Conservation (phyloP, 2,888 invertebrate genomes). For the Ptilodon capucinus region DNA sequence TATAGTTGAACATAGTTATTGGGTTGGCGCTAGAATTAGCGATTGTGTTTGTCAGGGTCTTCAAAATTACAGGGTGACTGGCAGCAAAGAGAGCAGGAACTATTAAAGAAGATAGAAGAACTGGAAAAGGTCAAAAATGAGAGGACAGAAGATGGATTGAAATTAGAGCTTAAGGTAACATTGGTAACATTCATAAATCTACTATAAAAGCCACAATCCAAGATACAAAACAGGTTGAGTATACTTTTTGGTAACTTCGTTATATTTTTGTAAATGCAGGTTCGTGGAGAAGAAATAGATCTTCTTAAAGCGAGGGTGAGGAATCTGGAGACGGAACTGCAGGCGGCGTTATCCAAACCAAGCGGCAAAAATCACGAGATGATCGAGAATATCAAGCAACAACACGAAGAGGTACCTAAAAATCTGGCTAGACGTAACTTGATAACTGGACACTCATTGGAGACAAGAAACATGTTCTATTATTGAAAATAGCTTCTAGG, state of each 20-base stretch:
- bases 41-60: neutral
- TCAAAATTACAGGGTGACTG: slow-evolving; percentile 54
- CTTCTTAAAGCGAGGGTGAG: slow-evolving; percentile 73
- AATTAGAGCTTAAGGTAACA: slow-evolving; percentile 64
- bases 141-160: slow-evolving; percentile 58
- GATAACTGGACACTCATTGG: too few relatives aligned
- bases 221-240: neutral
- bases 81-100: slow-evolving; percentile 64
- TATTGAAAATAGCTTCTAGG: too few relatives aligned
- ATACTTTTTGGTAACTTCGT: neutral
- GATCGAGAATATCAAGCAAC: slow-evolving; percentile 75
- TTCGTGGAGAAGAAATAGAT: slow-evolving; percentile 80
- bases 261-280: slow-evolving; percentile 41
- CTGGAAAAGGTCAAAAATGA: slow-evolving; percentile 63
- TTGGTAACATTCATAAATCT: neutral
- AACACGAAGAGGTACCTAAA: slow-evolving; percentile 73
- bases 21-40: neutral
- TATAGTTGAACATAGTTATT: neutral
- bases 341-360: slow-evolving; percentile 72
- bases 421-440: neutral
- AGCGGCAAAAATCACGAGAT: slow-evolving; percentile 77
- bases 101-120: slow-evolving; percentile 68
- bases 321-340: slow-evolving; percentile 73
- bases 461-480: too few relatives aligned
- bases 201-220: neutral